Evolutionary conservation across 2,888 invertebrate species (phyloP).

Genomic region (Pyrrhosoma nymphula): DNA sequence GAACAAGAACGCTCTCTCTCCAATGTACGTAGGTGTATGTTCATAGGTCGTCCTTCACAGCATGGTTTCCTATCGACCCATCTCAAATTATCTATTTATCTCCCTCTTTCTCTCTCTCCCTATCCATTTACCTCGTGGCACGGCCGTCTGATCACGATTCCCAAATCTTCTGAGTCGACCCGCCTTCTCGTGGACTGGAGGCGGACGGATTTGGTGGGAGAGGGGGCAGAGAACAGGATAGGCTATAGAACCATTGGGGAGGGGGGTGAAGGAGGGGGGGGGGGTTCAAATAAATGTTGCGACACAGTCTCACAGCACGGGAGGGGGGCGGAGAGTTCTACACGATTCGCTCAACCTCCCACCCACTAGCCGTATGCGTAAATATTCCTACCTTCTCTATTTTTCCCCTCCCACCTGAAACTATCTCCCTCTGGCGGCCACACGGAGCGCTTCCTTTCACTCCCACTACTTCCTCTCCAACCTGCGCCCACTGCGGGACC

Average conservation of each 20-base stretch:
- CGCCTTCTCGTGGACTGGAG: not conserved
- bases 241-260: not conserved
- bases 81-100: slow-evolving; percentile 25
- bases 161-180: not conserved
- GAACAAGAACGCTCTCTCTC: not conserved
- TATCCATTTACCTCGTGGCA: not conserved
- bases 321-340: not conserved
- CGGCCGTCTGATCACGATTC: slow-evolving; percentile 37
- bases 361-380: not conserved
- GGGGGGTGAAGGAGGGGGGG: not conserved
- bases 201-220: not conserved
- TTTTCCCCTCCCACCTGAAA: slow-evolving; percentile 18
- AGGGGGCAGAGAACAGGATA: not conserved
- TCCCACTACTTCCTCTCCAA: not conserved
- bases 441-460: not conserved
- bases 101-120: not conserved
- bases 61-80: not conserved
- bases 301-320: not conserved
- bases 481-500: not conserved
- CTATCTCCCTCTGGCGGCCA: no score
- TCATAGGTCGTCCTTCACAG: not conserved
- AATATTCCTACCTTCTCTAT: no score
- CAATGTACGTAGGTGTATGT: not conserved
- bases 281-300: slow-evolving; percentile 13
- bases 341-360: not conserved